These are phyloP conservation scores for Podarcis cretensis DNA, from an alignment of 2,113 vertebrate species.

Conservation along the genomic window DNA sequence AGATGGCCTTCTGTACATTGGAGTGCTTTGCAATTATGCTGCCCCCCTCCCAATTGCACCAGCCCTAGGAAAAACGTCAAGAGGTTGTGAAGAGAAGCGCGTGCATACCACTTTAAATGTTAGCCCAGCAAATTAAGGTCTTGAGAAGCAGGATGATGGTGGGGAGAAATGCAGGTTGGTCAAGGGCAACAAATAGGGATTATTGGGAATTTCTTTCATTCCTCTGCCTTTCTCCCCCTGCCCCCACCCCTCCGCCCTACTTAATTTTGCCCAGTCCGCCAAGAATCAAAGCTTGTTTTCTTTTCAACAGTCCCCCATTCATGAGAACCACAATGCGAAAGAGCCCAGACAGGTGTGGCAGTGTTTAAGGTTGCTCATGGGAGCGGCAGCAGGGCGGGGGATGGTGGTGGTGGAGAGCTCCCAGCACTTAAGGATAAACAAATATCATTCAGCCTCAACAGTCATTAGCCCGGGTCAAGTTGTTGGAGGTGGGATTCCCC, in stretches of 20 bases:
- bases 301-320: slow-evolving; percentile 63
- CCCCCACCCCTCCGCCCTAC: slow-evolving; percentile 1
- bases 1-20: slow-evolving; percentile 78
- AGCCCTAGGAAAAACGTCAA: slow-evolving; percentile 72
- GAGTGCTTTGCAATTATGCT: slow-evolving; percentile 79
- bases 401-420: background rate
- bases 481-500: background rate
- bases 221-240: slow-evolving; percentile 24
- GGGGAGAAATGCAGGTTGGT: slow-evolving; percentile 51
- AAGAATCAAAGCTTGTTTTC: slow-evolving; percentile 66
- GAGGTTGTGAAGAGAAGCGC: slow-evolving; percentile 32
- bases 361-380: background rate
- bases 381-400: background rate
- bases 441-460: background rate
- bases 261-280: slow-evolving; percentile 67
- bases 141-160: background rate
- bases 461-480: background rate
- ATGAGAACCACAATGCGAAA: slow-evolving; percentile 67
- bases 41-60: slow-evolving; percentile 61
- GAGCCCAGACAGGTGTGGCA: slow-evolving; percentile 59
- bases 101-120: slow-evolving; percentile 59
- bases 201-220: slow-evolving; percentile 41
- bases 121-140: slow-evolving; percentile 71
- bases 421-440: background rate
- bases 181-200: slow-evolving; percentile 54